Conservation (phyloP, 2,888 invertebrate species). For the Tridacna crocea region DNA sequence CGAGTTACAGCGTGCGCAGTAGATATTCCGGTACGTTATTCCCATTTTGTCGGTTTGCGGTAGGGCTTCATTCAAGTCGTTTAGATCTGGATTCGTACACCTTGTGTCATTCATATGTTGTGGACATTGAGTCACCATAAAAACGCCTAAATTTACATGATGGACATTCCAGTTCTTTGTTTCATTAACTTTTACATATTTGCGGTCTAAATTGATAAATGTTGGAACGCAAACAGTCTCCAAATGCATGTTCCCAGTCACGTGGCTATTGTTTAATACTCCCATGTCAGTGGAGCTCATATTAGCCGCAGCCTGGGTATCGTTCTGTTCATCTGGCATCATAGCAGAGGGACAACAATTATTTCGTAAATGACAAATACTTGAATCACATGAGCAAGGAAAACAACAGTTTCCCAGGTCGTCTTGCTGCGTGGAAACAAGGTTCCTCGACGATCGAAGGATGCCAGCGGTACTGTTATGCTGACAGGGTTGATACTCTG, state of each 20-base stretch:
- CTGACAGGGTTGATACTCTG: not conserved
- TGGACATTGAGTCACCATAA: slow-evolving; percentile 32
- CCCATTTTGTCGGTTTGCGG: slow-evolving; percentile 33
- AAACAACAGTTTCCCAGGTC: slow-evolving; percentile 27
- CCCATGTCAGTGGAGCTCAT: too few relatives aligned
- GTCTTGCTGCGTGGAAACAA: not conserved
- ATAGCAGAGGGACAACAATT: slow-evolving; percentile 36
- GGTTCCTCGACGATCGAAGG: not conserved
- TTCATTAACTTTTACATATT: not conserved
- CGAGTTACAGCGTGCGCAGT: slow-evolving; percentile 47
- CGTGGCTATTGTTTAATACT: too few relatives aligned
- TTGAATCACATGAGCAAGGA: slow-evolving; percentile 35
- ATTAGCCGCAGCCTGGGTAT: too few relatives aligned
- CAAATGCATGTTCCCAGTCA: too few relatives aligned
- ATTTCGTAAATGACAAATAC: slow-evolving; percentile 15
- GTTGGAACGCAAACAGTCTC: slow-evolving; percentile 27
- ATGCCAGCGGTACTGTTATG: not conserved
- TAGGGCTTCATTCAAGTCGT: slow-evolving; percentile 25
- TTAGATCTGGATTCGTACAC: slow-evolving; percentile 32
- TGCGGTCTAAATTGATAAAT: slow-evolving; percentile 25
- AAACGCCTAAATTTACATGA: slow-evolving; percentile 27
- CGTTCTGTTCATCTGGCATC: too few relatives aligned
- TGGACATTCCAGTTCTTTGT: slow-evolving; percentile 10
- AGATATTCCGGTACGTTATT: slow-evolving; percentile 42
- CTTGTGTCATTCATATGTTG: slow-evolving; percentile 26